Percentiles rank a stretch among this genome's conserved stretches.
Evolutionary conservation across 2,113 vertebrate genomes (phyloP).

Genomic region (Oophaga pumilio): DNA sequence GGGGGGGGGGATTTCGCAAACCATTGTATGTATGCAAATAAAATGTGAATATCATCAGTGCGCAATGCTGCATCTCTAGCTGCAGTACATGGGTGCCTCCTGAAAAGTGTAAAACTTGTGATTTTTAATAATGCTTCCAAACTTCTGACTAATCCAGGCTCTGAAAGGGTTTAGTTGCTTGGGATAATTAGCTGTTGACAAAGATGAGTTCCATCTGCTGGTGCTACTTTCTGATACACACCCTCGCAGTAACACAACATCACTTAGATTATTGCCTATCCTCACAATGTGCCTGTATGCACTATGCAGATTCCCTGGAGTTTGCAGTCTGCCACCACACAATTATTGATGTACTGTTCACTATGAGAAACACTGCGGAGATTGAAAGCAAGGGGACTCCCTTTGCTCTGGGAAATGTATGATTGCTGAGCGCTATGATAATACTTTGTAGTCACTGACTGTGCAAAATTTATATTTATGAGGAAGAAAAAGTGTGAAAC

Average conservation of each 20-base stretch:
- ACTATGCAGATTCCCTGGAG: neutral
- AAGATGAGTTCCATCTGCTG: constrained; percentile 42
- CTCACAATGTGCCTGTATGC: constrained; percentile 19
- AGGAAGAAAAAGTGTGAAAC: no score
- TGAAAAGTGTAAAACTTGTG: neutral
- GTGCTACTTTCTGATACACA: neutral
- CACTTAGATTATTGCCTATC: constrained; percentile 26
- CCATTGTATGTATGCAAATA: no score
- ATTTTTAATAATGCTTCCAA: constrained; percentile 10
- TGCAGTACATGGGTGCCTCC: neutral
- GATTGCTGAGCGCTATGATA: constrained; percentile 3
- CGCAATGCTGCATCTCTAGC: no score
- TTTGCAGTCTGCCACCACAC: neutral
- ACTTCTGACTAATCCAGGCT: constrained; percentile 37
- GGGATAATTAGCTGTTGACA: constrained; percentile 47
- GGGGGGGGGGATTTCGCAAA: no score
- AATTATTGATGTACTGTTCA: constrained; percentile 31
- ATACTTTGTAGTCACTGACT: neutral
- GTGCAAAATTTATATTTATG: constrained; percentile 1
- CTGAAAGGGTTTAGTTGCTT: constrained; percentile 47
- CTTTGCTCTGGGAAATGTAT: neutral
- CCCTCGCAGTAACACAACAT: constrained; percentile 41
- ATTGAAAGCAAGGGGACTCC: neutral
- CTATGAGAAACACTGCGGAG: neutral
- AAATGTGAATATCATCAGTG: neutral